A percentile compares a stretch with the other conserved stretches of the same genome.
These are phyloP conservation scores for Euthynnus affinis DNA, from an alignment of 2,797 vertebrate species.

Conservation along the genomic window DNA sequence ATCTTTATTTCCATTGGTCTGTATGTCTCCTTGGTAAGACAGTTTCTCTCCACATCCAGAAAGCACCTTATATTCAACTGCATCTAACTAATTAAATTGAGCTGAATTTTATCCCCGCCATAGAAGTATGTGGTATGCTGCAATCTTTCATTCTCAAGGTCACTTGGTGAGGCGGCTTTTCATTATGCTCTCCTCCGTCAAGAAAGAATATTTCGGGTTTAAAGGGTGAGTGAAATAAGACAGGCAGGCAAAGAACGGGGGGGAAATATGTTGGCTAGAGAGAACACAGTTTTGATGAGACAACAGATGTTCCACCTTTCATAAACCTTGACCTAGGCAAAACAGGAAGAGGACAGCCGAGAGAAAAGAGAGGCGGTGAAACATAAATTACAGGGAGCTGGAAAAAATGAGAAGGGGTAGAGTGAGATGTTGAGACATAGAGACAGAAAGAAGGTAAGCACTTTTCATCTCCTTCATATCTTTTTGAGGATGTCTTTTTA, in stretches of 20 bases:
- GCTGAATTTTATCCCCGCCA: slow-evolving; percentile 44
- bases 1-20: slow-evolving; percentile 2
- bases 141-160: slow-evolving; percentile 71
- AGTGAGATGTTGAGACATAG: slow-evolving; percentile 28
- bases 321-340: slow-evolving; percentile 64
- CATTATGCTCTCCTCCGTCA: slow-evolving; percentile 39
- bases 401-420: neutral
- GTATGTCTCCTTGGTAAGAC: neutral
- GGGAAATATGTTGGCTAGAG: slow-evolving; percentile 41
- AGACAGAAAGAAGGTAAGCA: slow-evolving; percentile 37
- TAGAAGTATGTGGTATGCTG: slow-evolving; percentile 44
- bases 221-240: slow-evolving; percentile 62
- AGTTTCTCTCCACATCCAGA: slow-evolving; percentile 14
- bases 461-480: slow-evolving; percentile 24
- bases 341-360: slow-evolving; percentile 32
- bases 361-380: slow-evolving; percentile 15
- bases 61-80: slow-evolving; percentile 35
- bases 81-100: slow-evolving; percentile 26
- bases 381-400: slow-evolving; percentile 12
- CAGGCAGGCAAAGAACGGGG: slow-evolving; percentile 19
- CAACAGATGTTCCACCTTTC: slow-evolving; percentile 61
- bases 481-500: slow-evolving; percentile 39
- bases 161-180: slow-evolving; percentile 49
- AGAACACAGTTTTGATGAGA: slow-evolving; percentile 50
- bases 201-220: slow-evolving; percentile 48